Evolutionary conservation across 2,113 vertebrate species (phyloP).

Genomic region (Petroica traversi): DNA sequence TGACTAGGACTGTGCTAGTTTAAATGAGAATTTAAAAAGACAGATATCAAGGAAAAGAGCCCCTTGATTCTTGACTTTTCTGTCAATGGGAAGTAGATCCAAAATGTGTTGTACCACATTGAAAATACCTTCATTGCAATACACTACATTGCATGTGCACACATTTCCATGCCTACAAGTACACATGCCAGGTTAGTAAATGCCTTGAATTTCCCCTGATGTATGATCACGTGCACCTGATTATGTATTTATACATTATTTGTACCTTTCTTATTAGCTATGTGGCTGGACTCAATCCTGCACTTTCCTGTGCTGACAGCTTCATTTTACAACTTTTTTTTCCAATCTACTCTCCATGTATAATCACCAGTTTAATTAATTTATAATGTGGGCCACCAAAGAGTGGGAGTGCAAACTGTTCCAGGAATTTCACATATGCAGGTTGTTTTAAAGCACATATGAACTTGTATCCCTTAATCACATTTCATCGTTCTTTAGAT

Average conservation of each 20-base stretch:
- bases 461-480: not conserved
- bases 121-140: not conserved
- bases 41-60: not conserved
- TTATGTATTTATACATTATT: not conserved
- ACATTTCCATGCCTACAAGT: not conserved
- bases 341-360: not conserved
- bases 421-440: not conserved
- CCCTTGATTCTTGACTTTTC: not conserved
- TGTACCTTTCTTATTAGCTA: not conserved
- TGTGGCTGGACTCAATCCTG: not conserved
- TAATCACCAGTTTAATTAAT: not conserved
- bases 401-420: not conserved
- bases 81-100: not conserved
- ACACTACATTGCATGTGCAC: fast-evolving
- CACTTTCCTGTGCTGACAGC: not conserved
- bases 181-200: not conserved
- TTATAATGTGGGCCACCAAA: not conserved
- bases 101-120: not conserved
- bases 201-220: not conserved
- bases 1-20: not conserved
- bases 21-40: not conserved
- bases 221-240: not conserved
- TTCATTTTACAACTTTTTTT: not conserved
- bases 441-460: not conserved
- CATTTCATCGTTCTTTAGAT: not conserved